Conservation (phyloP, 2,113 vertebrate species). For the Artemisiospiza belli region DNA sequence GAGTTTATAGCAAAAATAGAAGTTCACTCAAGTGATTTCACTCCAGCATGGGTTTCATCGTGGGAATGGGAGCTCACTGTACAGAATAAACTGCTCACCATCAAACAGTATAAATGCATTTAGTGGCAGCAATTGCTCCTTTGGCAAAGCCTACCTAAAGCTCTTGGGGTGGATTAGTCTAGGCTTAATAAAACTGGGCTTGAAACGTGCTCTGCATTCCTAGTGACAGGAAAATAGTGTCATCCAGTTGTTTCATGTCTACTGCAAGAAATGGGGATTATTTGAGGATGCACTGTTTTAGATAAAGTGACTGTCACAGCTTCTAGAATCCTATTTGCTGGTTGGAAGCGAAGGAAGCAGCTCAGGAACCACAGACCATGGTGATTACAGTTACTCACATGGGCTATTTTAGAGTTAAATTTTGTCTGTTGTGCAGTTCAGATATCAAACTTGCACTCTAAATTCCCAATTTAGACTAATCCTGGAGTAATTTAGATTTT, state of each 20-base stretch:
- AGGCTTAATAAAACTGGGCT: constrained; percentile 20
- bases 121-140: not conserved
- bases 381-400: not conserved
- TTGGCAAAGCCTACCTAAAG: constrained; percentile 9
- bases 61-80: constrained; percentile 19
- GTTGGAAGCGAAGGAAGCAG: not conserved
- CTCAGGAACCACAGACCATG: not conserved
- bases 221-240: not conserved
- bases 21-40: constrained; percentile 25
- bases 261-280: not conserved
- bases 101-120: not conserved
- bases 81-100: not conserved
- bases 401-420: not conserved
- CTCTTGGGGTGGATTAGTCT: constrained; percentile 9
- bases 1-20: not conserved
- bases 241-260: not conserved
- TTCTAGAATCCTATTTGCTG: not conserved
- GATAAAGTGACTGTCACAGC: not conserved
- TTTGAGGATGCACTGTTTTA: not conserved
- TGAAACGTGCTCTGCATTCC: constrained; percentile 38
- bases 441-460: fast-evolving
- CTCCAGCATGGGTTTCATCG: constrained; percentile 5
- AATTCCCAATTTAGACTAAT: not conserved
- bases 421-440: not conserved
- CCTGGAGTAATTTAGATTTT: not conserved